Conservation (phyloP, 1,140 invertebrate genomes). For the Caerostris extrusa region DNA sequence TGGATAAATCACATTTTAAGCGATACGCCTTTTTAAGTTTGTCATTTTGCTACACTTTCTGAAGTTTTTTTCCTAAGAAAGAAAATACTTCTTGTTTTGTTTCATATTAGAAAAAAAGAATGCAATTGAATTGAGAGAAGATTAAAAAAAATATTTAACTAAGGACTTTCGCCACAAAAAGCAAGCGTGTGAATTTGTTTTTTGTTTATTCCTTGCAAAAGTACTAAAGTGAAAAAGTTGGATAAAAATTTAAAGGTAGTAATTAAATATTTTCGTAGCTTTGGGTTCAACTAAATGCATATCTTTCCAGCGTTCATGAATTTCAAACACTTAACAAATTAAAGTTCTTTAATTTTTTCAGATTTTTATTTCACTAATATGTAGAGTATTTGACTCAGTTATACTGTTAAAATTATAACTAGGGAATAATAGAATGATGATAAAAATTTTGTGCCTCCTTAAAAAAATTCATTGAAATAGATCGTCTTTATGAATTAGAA, state of each 20-base stretch:
- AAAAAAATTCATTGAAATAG: no score
- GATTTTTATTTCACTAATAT: conserved; percentile 14
- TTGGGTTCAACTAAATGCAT: conserved; percentile 8
- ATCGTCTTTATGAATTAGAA: no score
- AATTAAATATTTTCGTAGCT: conserved; percentile 38
- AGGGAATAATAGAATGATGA: background rate
- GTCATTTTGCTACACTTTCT: background rate
- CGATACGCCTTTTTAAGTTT: conserved; percentile 11
- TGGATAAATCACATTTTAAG: conserved; percentile 46
- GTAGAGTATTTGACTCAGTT: background rate
- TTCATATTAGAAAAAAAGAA: background rate
- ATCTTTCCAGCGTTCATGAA: background rate
- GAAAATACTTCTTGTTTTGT: background rate
- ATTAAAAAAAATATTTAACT: background rate
- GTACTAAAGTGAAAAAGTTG: background rate
- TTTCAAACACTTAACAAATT: conserved; percentile 45
- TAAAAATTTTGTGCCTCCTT: no score
- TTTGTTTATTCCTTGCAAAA: background rate
- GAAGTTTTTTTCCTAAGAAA: background rate
- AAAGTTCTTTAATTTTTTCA: background rate
- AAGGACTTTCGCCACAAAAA: background rate
- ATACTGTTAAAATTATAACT: background rate
- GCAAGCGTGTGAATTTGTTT: background rate
- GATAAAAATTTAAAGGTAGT: background rate
- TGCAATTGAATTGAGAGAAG: background rate